Percentiles rank a stretch among this genome's conserved stretches.
phyloP scores from a whole-genome alignment of 2,113 vertebrate species.

The Poicephalus gulielmi region DNA sequence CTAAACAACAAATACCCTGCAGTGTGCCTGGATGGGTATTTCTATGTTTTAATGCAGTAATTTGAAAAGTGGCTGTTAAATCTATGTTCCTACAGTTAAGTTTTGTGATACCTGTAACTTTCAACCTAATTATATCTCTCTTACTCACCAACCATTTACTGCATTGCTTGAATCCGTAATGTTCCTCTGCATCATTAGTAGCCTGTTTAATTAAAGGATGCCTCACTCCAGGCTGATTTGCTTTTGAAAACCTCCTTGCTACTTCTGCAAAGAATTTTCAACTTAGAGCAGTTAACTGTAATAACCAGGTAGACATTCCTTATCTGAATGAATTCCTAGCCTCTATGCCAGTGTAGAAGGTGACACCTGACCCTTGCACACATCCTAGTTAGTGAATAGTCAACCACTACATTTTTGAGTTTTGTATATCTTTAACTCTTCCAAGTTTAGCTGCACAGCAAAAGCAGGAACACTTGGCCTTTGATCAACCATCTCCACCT shows the following conservation, averaged over 20 bases:
- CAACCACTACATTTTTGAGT: not conserved
- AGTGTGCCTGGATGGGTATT: not conserved
- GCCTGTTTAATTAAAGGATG: not conserved
- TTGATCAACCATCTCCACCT: not conserved
- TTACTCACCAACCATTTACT: constrained; percentile 1
- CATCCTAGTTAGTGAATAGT: not conserved
- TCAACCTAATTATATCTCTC: not conserved
- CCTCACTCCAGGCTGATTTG: not conserved
- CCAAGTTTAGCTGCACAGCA: not conserved
- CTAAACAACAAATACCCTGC: not conserved
- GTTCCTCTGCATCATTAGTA: not conserved
- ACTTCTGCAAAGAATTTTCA: not conserved
- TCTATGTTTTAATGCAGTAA: not conserved
- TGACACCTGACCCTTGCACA: not conserved
- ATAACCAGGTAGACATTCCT: not conserved
- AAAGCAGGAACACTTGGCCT: not conserved
- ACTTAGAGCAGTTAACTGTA: not conserved
- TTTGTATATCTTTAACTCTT: not conserved
- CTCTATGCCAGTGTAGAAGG: not conserved
- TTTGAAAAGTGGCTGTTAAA: not conserved
- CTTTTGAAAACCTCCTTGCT: not conserved
- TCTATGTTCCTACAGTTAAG: not conserved
- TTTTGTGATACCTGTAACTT: not conserved
- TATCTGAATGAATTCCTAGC: not conserved
- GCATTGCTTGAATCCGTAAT: not conserved